Conservation (phyloP, 2,113 vertebrate species). For the Craseonycteris thonglongyai region DNA sequence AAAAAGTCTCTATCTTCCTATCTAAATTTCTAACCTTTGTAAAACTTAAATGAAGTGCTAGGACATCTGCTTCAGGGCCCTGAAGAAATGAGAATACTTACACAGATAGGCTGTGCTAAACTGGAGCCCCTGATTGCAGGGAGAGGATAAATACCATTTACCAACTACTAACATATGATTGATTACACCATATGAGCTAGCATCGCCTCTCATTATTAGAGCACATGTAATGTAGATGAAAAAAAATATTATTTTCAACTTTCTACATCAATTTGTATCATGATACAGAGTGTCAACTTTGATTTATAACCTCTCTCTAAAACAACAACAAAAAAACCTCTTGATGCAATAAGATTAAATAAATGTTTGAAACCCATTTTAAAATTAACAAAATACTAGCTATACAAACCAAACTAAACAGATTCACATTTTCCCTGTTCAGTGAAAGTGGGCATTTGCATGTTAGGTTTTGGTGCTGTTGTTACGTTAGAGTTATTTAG, state of each 20-base stretch:
- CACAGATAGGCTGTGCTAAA: constrained; percentile 30
- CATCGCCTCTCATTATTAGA: constrained; percentile 48
- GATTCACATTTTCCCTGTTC: constrained; percentile 18
- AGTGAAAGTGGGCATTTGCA: not conserved
- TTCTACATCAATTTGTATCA: constrained; percentile 43
- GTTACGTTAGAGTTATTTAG: not conserved
- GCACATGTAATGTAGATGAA: constrained; percentile 20
- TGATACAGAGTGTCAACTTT: constrained; percentile 33
- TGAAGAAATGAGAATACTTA: constrained; percentile 26
- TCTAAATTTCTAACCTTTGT: constrained; percentile 19
- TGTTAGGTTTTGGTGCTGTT: not conserved
- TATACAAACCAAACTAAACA: constrained; percentile 46
- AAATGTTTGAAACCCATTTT: constrained; percentile 60
- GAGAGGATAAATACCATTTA: constrained; percentile 44
- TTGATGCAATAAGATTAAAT: constrained; percentile 66
- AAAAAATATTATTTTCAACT: constrained; percentile 41
- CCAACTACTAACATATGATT: not conserved
- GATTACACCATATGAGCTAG: constrained; percentile 43
- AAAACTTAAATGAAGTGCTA: constrained; percentile 62
- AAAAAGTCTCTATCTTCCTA: not conserved
- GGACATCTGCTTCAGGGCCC: constrained; percentile 55
- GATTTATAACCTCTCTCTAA: constrained; percentile 53
- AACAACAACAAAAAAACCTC: constrained; percentile 45
- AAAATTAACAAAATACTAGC: constrained; percentile 61
- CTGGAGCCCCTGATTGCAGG: not conserved